These are phyloP conservation scores for Entosphenus tridentatus DNA, from an alignment of 2,113 vertebrate genomes.

Conservation along the genomic window DNA sequence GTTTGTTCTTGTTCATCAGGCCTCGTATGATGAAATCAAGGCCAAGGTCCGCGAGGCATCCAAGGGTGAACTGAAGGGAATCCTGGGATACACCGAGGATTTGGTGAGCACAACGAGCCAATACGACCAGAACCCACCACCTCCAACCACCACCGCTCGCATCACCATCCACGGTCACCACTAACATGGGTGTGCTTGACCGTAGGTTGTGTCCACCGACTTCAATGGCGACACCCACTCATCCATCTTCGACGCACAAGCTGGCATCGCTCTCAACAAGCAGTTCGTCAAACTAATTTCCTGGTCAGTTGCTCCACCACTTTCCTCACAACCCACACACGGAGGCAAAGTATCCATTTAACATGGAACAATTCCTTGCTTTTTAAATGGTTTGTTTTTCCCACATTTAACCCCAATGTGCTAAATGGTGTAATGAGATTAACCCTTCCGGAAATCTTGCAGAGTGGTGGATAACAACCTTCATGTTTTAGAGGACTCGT, in stretches of 20 bases:
- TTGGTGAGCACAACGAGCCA: slow-evolving; percentile 27
- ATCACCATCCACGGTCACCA: too few species aligned
- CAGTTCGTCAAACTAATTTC: slow-evolving; percentile 83
- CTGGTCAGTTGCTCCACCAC: slow-evolving; percentile 30
- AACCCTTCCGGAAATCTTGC: too few species aligned
- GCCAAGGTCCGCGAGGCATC: slow-evolving; percentile 62
- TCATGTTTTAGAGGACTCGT: too few species aligned
- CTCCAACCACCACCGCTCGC: too few species aligned
- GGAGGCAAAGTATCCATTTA: too few species aligned
- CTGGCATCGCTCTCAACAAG: slow-evolving; percentile 79
- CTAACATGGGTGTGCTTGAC: not conserved
- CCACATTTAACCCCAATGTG: too few species aligned
- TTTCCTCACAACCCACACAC: too few species aligned
- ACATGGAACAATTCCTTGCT: too few species aligned
- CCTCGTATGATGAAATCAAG: slow-evolving; percentile 85
- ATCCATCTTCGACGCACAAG: slow-evolving; percentile 85
- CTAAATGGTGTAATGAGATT: too few species aligned
- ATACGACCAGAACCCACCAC: too few species aligned
- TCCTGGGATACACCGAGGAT: slow-evolving; percentile 77
- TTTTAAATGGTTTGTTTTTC: too few species aligned
- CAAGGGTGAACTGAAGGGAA: slow-evolving; percentile 67
- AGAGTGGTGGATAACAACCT: too few species aligned
- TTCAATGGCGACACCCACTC: slow-evolving; percentile 67
- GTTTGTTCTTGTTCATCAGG: slow-evolving; percentile 21
- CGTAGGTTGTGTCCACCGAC: slow-evolving; percentile 69